Evolutionary conservation across 2,797 vertebrate species (phyloP).

Genomic region (Karalla daura): DNA sequence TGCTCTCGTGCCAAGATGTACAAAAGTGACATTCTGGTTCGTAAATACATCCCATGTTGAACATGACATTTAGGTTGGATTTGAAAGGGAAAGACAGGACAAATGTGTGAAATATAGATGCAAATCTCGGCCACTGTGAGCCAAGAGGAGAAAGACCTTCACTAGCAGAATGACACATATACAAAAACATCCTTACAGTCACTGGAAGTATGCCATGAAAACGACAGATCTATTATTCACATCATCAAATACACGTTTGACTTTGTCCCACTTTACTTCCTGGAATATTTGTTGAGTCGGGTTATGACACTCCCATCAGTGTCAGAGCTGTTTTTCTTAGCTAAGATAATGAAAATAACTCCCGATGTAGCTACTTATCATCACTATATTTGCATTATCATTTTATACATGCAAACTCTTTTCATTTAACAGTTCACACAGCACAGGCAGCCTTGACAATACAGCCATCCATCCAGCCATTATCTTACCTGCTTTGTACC

Average conservation of each 20-base stretch:
- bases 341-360: not conserved
- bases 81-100: not conserved
- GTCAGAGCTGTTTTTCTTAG: too few species aligned
- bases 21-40: not conserved
- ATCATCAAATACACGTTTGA: not conserved
- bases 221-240: too few species aligned
- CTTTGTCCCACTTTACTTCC: not conserved
- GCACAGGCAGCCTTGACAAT: not conserved
- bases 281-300: too few species aligned
- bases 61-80: not conserved
- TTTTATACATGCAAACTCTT: not conserved
- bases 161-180: not conserved
- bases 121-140: slow-evolving; percentile 26
- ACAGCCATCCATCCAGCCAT: too few species aligned
- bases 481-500: too few species aligned
- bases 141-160: slow-evolving; percentile 1
- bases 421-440: not conserved
- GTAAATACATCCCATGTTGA: not conserved
- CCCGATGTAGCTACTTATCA: not conserved
- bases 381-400: not conserved
- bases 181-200: not conserved
- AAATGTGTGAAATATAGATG: slow-evolving; percentile 8
- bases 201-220: not conserved
- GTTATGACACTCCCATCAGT: too few species aligned
- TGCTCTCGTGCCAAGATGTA: too few species aligned